These are phyloP conservation scores for Trididemnum clinides DNA, from an alignment of 23 tunicate species.

Conservation along the genomic window DNA sequence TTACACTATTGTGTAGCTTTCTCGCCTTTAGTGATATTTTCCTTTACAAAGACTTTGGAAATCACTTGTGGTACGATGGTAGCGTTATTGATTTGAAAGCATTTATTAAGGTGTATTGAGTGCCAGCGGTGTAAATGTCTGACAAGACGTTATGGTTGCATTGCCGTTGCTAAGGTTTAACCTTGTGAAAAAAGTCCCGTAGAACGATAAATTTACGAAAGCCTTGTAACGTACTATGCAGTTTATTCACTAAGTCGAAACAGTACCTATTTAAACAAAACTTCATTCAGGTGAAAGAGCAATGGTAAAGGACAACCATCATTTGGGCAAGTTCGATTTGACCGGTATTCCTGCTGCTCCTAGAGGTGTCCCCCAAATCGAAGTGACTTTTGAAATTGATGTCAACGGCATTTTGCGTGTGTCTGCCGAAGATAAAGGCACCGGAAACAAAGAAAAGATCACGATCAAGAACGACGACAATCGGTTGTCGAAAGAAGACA, in stretches of 20 bases:
- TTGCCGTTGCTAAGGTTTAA: no score
- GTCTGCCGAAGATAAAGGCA: slow-evolving; percentile 97
- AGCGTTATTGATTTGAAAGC: no score
- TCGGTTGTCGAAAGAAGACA: slow-evolving; percentile 89
- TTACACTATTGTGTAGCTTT: no score
- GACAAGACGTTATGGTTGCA: no score
- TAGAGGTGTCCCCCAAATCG: slow-evolving; percentile 96
- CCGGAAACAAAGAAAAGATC: slow-evolving; percentile 98
- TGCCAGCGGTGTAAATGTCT: no score
- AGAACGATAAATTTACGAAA: no score
- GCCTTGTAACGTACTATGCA: no score
- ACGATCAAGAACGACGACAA: slow-evolving; percentile 90
- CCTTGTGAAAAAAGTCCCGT: no score
- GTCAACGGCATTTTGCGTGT: slow-evolving; percentile 96
- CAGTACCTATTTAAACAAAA: not conserved
- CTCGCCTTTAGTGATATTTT: no score
- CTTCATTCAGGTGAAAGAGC: slow-evolving; percentile 88
- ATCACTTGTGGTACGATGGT: no score
- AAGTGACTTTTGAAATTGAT: slow-evolving; percentile 98
- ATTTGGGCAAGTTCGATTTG: slow-evolving; percentile 94
- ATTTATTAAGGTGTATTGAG: no score
- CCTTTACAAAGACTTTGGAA: no score
- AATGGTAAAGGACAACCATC: slow-evolving; percentile 96
- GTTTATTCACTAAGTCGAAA: not conserved
- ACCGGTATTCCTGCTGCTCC: slow-evolving; percentile 99